Conservation (phyloP, 2,113 vertebrate species). For the human region GRCh38 chr15:39969001-39969500, state of each 20-base stretch:
- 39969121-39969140: neutral
- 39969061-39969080: neutral
- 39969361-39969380: neutral
- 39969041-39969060: neutral
- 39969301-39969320: neutral
- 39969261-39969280: neutral
- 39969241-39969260: neutral
- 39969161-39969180: neutral
- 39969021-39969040: conserved; percentile 21
- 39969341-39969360: neutral
- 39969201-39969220: neutral
- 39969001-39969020: conserved; percentile 19
- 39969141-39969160: neutral
- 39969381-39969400: too few species aligned
- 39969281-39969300: neutral
- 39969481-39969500: too few species aligned
- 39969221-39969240: neutral
- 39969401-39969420: too few species aligned
- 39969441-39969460: too few species aligned
- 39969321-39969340: neutral
- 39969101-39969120: neutral
- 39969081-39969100: neutral
- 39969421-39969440: too few species aligned
- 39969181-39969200: neutral
- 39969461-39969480: too few species aligned